Conservation (phyloP, 2,797 vertebrate species). For the Sylvia borin region DNA sequence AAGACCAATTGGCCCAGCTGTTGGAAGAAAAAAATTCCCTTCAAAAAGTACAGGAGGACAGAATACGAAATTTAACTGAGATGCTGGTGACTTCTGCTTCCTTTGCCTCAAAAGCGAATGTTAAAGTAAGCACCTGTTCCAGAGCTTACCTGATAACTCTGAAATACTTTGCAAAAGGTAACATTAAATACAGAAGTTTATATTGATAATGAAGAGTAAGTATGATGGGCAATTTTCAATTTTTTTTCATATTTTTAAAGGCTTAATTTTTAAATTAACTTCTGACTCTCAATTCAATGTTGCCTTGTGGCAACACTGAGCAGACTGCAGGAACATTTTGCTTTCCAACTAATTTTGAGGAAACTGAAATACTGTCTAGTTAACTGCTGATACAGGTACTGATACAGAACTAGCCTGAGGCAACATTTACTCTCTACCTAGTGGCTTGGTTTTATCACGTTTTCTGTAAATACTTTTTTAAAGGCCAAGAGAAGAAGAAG, state of each 20-base stretch:
- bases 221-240: not conserved
- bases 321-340: not conserved
- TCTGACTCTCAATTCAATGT: not conserved
- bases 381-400: not conserved
- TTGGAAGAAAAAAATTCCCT: conserved; percentile 92
- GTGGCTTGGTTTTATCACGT: not conserved
- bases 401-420: not conserved
- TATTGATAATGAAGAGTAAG: not conserved
- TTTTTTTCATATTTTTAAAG: not conserved
- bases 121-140: conserved; percentile 59
- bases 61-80: conserved; percentile 88
- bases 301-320: not conserved
- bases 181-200: not conserved
- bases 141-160: not conserved
- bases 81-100: conserved; percentile 88
- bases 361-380: not conserved
- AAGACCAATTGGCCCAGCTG: conserved; percentile 86
- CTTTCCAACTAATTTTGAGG: not conserved
- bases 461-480: not conserved
- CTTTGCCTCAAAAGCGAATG: conserved; percentile 50
- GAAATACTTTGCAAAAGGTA: not conserved
- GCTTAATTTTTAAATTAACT: not conserved
- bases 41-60: conserved; percentile 88
- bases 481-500: conserved; percentile 88
- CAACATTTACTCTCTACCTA: not conserved